phyloP scores from a whole-genome alignment of 23 tunicate genomes.

The Halocynthia roretzi region DNA sequence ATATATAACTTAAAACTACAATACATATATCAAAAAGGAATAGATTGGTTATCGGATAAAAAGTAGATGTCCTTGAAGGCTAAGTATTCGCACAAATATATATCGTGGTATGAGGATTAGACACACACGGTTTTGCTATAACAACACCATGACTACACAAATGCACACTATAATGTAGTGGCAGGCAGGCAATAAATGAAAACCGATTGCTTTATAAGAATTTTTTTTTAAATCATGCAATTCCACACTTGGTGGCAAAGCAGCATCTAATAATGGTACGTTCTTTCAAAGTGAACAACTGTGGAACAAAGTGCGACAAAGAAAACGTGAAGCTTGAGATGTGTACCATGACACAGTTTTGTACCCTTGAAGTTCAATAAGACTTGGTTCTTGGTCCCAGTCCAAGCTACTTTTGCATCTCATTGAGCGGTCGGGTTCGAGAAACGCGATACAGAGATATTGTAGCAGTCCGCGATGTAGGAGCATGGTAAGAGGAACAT shows the following conservation, averaged over 20 bases:
- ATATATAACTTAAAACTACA: too few relatives aligned
- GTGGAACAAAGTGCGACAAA: constrained; percentile 32
- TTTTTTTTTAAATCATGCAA: background rate
- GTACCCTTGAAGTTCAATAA: constrained; percentile 88
- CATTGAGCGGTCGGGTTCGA: constrained; percentile 1
- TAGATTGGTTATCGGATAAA: too few relatives aligned
- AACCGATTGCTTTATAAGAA: too few relatives aligned
- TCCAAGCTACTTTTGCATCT: constrained; percentile 68
- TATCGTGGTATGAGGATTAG: too few relatives aligned
- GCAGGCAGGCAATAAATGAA: too few relatives aligned
- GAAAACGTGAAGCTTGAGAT: background rate
- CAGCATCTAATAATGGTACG: background rate
- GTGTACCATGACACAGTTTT: constrained; percentile 29
- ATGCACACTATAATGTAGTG: too few relatives aligned
- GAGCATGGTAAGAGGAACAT: constrained; percentile 1
- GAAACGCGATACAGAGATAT: constrained; percentile 23
- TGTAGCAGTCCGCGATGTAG: constrained; percentile 21
- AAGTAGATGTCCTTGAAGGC: too few relatives aligned
- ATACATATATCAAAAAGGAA: too few relatives aligned
- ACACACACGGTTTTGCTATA: too few relatives aligned
- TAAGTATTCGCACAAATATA: too few relatives aligned
- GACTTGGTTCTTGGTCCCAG: constrained; percentile 96
- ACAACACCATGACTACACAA: too few relatives aligned
- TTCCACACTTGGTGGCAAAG: background rate
- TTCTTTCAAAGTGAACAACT: constrained; percentile 8